Conservation (phyloP, 2,113 vertebrate species). For the Rhinolophus sinicus region DNA sequence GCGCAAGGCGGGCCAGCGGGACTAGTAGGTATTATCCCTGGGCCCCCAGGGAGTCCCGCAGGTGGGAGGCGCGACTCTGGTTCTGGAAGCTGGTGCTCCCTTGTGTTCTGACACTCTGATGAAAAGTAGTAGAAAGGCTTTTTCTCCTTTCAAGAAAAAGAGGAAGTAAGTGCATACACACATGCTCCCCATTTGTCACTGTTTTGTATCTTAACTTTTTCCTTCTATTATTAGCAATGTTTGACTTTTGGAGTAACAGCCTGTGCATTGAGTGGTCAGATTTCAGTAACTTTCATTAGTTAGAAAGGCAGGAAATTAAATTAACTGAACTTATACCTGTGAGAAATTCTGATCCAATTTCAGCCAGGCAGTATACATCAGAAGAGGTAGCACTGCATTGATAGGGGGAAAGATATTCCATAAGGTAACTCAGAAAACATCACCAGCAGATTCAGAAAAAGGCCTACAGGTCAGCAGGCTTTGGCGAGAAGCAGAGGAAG, state of each 20-base stretch:
- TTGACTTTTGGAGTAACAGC: not conserved
- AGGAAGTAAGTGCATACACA: not conserved
- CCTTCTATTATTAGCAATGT: not conserved
- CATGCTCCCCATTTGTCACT: not conserved
- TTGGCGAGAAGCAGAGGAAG: not conserved
- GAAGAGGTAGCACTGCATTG: not conserved
- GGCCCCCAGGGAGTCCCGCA: not conserved
- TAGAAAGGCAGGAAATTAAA: not conserved
- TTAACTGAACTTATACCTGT: not conserved
- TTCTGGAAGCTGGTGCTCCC: not conserved
- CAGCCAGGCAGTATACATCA: not conserved
- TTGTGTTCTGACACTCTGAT: not conserved
- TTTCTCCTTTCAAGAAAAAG: not conserved
- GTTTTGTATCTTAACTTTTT: not conserved
- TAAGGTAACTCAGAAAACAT: not conserved
- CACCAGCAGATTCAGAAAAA: not conserved
- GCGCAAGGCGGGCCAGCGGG: not conserved
- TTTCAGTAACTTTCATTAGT: not conserved
- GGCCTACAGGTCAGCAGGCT: not conserved
- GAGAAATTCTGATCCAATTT: not conserved
- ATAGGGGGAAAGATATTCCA: not conserved
- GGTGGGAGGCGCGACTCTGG: not conserved
- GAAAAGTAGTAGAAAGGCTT: not conserved
- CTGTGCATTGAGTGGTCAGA: not conserved
- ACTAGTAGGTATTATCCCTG: rapidly evolving